Evolutionary conservation across 1,140 invertebrate species (phyloP), one percentile per base, ranked within the genome.

Genomic region (Diorhabda sublineata): DNA sequence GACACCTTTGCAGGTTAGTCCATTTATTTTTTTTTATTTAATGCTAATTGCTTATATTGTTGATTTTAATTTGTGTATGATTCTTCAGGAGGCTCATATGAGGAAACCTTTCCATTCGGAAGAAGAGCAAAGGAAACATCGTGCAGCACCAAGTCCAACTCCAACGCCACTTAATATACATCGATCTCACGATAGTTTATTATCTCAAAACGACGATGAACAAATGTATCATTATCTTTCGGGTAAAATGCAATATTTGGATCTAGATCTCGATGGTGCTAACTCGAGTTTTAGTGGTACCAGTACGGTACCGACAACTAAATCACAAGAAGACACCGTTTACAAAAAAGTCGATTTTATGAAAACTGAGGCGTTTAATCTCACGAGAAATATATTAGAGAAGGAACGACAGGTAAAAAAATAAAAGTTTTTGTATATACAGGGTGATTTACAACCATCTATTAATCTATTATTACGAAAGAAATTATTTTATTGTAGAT

Each of bases 341-440:
- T 96, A 96, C 79, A 95, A 95, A 82, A 92, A 89, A 0, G 92
- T 96, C 0, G 94, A 96, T 81, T 96, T 96, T 84, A 82, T 94
- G 9, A 95, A 95, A 85, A 96, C 94, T 0, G 88, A 95, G 78
- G 94, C 93, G 4, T 95, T 96, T 75, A 95, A 94, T 81, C 86
- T 90, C 69, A 94, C 92, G n/a, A 85, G 91, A 59, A 89, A 93
- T 77, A 89, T 91, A 75, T 88, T 92, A 2, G 92, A 94, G 79
- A 79, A 78, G 44, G 77, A 81, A 59, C 72, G 78, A 58, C 74
- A 79, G 44, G 75, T 26, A 1, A 26, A 26, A 26, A 26, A 26
- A 26, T 26, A 2, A 26, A 26, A 26, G 26, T 26, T 26, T 26
- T 26, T 26, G 26, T 26, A 26, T 26, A 26, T 26, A 26, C 26